These are phyloP conservation scores for Xanthia icteritia DNA, from an alignment of 2,888 invertebrate genomes.

Conservation along the genomic window DNA sequence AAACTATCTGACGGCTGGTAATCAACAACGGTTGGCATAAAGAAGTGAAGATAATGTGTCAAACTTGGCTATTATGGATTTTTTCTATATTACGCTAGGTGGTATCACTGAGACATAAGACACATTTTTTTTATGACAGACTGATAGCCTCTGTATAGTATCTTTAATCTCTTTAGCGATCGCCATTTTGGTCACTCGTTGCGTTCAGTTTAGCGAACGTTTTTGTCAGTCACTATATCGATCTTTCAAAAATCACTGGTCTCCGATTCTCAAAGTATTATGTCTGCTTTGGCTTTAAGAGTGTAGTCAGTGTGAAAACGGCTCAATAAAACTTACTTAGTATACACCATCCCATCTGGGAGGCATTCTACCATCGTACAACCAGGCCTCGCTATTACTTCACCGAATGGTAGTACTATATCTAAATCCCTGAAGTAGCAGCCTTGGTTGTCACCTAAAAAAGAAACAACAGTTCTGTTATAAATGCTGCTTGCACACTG, in stretches of 20 bases:
- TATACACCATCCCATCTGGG: background rate
- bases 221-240: background rate
- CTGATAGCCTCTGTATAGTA: too few relatives aligned
- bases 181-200: background rate
- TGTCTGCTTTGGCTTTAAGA: background rate
- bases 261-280: background rate
- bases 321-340: conserved; percentile 9
- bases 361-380: conserved; percentile 1
- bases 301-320: background rate
- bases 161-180: background rate
- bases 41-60: too few relatives aligned
- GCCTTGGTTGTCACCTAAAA: background rate
- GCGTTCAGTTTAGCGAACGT: background rate
- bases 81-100: too few relatives aligned
- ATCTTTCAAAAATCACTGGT: background rate
- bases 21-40: too few relatives aligned
- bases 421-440: background rate
- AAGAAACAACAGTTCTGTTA: background rate
- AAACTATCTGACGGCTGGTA: too few relatives aligned
- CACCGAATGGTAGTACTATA: background rate
- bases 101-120: too few relatives aligned
- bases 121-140: too few relatives aligned
- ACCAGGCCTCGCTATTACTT: too few relatives aligned
- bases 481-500: background rate
- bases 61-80: too few relatives aligned